phyloP scores from a whole-genome alignment of 2,888 invertebrate genomes.

The Spodoptera littoralis region DNA sequence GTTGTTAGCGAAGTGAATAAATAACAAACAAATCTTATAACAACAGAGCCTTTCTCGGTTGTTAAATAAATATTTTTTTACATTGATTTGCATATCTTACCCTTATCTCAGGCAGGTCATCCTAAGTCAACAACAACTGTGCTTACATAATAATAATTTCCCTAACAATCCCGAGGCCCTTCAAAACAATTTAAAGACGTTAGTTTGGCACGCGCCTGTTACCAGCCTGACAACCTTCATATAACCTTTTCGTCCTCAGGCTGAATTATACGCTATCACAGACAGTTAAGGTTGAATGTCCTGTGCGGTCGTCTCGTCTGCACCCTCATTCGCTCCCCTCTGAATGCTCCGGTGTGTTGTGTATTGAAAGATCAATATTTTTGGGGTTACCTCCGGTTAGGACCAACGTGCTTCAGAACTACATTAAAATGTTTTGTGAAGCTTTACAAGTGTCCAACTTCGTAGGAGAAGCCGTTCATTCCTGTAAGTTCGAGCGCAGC shows the following conservation, averaged over 20 bases:
- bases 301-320: constrained; percentile 36
- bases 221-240: constrained; percentile 52
- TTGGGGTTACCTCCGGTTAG: constrained; percentile 51
- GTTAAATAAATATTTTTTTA: constrained; percentile 12
- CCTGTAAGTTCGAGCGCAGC: background rate
- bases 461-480: background rate
- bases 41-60: constrained; percentile 4
- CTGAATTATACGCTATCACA: constrained; percentile 24
- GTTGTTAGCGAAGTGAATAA: background rate
- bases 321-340: constrained; percentile 52
- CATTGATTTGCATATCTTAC: constrained; percentile 9
- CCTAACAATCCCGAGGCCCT: constrained; percentile 50
- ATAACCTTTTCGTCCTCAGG: constrained; percentile 31
- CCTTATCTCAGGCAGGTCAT: constrained; percentile 20
- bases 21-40: constrained; percentile 11
- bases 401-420: constrained; percentile 29
- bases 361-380: constrained; percentile 57
- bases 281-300: constrained; percentile 43
- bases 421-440: constrained; percentile 42
- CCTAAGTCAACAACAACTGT: constrained; percentile 41
- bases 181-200: constrained; percentile 62
- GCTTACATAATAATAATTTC: constrained; percentile 43
- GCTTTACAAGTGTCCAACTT: constrained; percentile 20
- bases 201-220: constrained; percentile 69
- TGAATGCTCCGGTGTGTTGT: constrained; percentile 39